Evolutionary conservation across 2,113 vertebrate genomes (phyloP).

Genomic region (Phycodurus eques): DNA sequence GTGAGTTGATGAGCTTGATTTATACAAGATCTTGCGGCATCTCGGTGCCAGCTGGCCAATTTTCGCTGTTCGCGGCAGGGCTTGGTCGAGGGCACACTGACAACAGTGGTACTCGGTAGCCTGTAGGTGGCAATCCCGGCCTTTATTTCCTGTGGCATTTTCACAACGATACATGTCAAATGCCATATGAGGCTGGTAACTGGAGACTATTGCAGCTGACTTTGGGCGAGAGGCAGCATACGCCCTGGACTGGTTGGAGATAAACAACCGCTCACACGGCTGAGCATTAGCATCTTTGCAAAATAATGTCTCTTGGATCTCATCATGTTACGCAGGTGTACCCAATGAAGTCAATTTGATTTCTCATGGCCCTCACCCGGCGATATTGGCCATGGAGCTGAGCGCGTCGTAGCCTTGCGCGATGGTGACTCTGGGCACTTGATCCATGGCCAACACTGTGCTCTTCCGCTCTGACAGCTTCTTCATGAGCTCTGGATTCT

Average conservation of each 20-base stretch:
- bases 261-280: not conserved
- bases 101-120: not conserved
- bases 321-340: not conserved
- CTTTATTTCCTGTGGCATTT: not conserved
- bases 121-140: not conserved
- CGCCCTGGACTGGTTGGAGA: not conserved
- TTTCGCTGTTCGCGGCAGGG: not conserved
- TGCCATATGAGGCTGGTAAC: not conserved
- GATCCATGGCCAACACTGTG: conserved; percentile 75
- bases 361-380: conserved; percentile 58
- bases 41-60: too few relatives aligned
- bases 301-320: not conserved
- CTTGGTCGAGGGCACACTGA: not conserved
- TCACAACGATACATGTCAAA: not conserved
- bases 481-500: conserved; percentile 74
- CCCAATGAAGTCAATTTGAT: not conserved
- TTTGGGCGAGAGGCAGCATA: too few relatives aligned
- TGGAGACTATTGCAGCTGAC: not conserved
- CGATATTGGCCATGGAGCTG: conserved; percentile 78
- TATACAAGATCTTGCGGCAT: not conserved
- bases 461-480: conserved; percentile 67
- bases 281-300: not conserved
- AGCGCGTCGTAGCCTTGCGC: conserved; percentile 78
- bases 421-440: conserved; percentile 79
- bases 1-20: not conserved